phyloP scores from a whole-genome alignment of 30 jellyfish, hydroid and myxozoan species.

The Pseudorhiza aurosa region DNA sequence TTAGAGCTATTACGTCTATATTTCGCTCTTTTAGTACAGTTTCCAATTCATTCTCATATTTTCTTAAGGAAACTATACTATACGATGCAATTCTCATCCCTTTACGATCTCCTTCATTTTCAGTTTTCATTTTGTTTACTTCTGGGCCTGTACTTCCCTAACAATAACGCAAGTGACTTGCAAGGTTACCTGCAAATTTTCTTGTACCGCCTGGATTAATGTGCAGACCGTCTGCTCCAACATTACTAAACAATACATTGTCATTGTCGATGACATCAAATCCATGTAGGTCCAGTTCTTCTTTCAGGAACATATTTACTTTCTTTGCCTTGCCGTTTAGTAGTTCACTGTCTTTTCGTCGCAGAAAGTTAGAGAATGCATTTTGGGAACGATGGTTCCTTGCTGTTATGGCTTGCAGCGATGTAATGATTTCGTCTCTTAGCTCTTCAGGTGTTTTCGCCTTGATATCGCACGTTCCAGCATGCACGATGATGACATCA shows the following conservation, averaged over 20 bases:
- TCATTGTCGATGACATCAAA: neutral
- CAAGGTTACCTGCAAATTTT: constrained; percentile 5
- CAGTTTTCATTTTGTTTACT: neutral
- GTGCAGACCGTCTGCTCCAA: neutral
- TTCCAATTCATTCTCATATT: constrained; percentile 12
- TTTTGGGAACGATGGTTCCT: neutral
- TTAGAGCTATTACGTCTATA: constrained; percentile 26
- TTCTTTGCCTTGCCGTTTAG: constrained; percentile 1
- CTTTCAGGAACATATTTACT: constrained; percentile 10
- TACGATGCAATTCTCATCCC: constrained; percentile 48
- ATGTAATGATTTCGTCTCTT: neutral
- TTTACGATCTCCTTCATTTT: neutral
- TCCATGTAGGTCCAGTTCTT: constrained; percentile 1
- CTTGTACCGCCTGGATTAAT: neutral
- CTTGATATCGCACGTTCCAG: neutral
- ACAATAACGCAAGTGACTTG: neutral
- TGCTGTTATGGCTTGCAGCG: neutral
- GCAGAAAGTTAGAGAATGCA: neutral
- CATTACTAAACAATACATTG: neutral
- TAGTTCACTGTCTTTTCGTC: neutral
- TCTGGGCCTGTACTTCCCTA: constrained; percentile 10
- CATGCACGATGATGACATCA: neutral
- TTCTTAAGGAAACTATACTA: constrained; percentile 16
- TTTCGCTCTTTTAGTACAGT: neutral
- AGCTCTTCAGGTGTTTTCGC: constrained; percentile 21